Conservation (phyloP, 2,113 vertebrate genomes). For the Calypte anna region DNA sequence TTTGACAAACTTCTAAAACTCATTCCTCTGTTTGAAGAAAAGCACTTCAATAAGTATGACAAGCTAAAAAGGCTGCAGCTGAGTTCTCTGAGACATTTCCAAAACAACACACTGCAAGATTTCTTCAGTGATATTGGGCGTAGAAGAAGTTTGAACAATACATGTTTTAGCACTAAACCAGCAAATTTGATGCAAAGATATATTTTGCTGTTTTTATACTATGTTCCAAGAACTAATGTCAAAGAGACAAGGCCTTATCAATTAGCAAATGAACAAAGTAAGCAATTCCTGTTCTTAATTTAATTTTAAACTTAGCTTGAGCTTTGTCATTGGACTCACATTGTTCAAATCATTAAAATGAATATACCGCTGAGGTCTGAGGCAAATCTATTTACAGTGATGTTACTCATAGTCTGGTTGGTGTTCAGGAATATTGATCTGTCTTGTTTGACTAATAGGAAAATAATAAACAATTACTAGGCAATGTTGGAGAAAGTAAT, state of each 20-base stretch:
- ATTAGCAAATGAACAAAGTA: conserved; percentile 51
- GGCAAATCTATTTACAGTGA: conserved; percentile 97
- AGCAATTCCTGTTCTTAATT: conserved; percentile 68
- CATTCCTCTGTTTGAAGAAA: neutral
- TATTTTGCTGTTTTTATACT: neutral
- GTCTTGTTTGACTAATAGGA: conserved; percentile 98
- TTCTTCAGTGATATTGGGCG: neutral
- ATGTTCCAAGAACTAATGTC: neutral
- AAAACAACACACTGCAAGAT: neutral
- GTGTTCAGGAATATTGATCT: conserved; percentile 96
- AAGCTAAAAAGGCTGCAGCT: neutral
- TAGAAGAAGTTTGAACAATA: neutral
- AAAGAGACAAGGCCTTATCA: conserved; percentile 16
- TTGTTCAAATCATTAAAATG: conserved; percentile 93
- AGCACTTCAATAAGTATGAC: neutral
- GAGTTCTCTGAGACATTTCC: neutral
- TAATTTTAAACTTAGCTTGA: conserved; percentile 72
- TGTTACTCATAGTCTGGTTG: conserved; percentile 91
- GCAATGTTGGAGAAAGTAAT: conserved; percentile 91
- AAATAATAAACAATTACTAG: conserved; percentile 99
- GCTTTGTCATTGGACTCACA: conserved; percentile 93
- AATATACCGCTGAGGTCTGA: conserved; percentile 88
- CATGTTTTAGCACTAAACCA: neutral
- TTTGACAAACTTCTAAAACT: neutral
- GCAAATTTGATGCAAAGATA: neutral